Evolutionary conservation across 2,113 vertebrate species (phyloP), one percentile per base, ranked within the genome.

Genomic region (Dasyurus viverrinus): DNA sequence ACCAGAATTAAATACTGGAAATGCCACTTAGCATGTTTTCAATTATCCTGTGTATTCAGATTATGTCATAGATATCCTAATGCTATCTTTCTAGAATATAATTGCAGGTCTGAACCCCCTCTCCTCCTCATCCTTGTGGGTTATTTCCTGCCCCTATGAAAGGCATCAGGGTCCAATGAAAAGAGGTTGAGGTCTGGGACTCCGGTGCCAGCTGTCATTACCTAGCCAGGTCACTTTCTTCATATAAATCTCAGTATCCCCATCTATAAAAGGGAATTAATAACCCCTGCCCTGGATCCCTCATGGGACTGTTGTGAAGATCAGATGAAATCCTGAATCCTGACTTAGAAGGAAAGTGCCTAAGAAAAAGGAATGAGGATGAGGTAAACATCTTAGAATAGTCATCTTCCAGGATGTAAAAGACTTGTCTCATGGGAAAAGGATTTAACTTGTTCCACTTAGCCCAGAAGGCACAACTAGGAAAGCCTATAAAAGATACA

Each of bases 1-100:
- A 97, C 91, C 30, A 91, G 84, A 94, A 47, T 89, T 36, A 93
- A 93, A 95, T 57, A 93, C 84, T 89, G 93, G 90, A 92, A 97
- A 93, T 93, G 92, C 24, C 91, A 91, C 0, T 42, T 54, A 30
- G 47, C 30, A 93, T 90, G 46, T 57, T 94, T 93, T 89, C 22
- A 22, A 54, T 19, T 93, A 89, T 93, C 92, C 27, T 10, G 42
- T 11, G 53, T 2, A 8, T 92, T 94, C 50, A 91, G 90, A 94
- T 27, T 90, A 2, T 53, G 50, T 42, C 50, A 53, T n/a, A 76
- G 26, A 36, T 24, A 8, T 60, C 55, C 10, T 46, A 54, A 50
- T 48, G 36, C 52, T n/a, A 30, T 2, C 60, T 54, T 47, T 92
- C 68, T 42, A 19, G n/a, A 84, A 42, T 84, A 84, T 19, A 84